phyloP scores from a whole-genome alignment of 2,113 vertebrate genomes.

The Manacus vitellinus region DNA sequence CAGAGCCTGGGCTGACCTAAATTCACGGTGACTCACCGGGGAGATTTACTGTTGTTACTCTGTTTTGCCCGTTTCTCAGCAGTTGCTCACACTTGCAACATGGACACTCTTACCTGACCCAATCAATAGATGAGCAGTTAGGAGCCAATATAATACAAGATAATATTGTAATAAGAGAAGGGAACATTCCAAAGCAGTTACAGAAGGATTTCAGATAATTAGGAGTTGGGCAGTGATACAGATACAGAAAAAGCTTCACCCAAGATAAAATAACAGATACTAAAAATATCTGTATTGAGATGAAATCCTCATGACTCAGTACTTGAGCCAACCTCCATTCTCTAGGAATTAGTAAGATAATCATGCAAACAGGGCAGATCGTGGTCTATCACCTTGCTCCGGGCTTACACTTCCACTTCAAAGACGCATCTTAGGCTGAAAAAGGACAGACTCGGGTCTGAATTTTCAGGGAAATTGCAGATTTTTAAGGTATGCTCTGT shows the following conservation, averaged over 20 bases:
- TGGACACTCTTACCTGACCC: neutral
- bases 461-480: neutral
- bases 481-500: neutral
- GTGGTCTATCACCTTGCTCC: neutral
- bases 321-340: neutral
- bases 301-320: conserved; percentile 31
- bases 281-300: conserved; percentile 46
- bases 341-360: conserved; percentile 19
- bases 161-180: neutral
- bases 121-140: neutral
- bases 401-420: neutral
- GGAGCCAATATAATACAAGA: neutral
- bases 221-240: conserved; percentile 18
- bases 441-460: neutral
- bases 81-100: neutral
- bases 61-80: conserved; percentile 12
- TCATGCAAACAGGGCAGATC: neutral
- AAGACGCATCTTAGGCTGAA: neutral
- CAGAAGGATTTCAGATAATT: conserved; percentile 31
- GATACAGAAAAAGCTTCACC: neutral
- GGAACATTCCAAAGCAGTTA: conserved; percentile 29
- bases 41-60: neutral
- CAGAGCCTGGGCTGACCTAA: neutral
- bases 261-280: conserved; percentile 37
- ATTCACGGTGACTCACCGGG: neutral